Evolutionary conservation across 1,140 invertebrate genomes (phyloP).

Genomic region (Bombus terrestris): DNA sequence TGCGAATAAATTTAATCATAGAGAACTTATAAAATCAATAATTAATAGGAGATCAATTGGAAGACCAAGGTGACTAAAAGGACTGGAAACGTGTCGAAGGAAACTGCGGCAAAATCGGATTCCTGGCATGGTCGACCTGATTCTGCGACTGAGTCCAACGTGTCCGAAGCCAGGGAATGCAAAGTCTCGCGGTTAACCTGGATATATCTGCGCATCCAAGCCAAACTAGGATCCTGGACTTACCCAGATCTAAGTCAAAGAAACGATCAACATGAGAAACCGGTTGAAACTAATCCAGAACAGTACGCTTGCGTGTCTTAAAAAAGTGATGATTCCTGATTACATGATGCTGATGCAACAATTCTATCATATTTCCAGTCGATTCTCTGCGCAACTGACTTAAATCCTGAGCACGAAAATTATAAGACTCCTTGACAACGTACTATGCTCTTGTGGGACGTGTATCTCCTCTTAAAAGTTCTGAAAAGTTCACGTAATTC

Average conservation of each 20-base stretch:
- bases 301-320: neutral
- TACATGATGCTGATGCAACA: neutral
- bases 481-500: neutral
- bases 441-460: no score
- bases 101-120: conserved; percentile 7
- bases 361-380: neutral
- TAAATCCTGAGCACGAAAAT: neutral
- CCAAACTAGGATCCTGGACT: neutral
- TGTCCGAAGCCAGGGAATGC: neutral
- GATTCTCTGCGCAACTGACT: neutral
- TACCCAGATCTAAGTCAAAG: neutral
- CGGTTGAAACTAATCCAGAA: neutral
- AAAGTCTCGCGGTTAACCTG: conserved; percentile 20
- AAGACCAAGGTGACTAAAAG: neutral
- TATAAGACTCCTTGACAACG: neutral
- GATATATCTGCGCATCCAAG: neutral
- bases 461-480: neutral
- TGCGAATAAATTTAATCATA: no score
- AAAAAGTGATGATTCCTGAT: neutral
- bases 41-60: neutral
- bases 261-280: neutral
- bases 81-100: no score
- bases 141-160: neutral
- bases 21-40: no score
- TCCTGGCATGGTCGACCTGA: conserved; percentile 10